Base-by-base conservation (phyloP, 2,113 vertebrate genomes). In the Carettochelys insculpta region DNA sequence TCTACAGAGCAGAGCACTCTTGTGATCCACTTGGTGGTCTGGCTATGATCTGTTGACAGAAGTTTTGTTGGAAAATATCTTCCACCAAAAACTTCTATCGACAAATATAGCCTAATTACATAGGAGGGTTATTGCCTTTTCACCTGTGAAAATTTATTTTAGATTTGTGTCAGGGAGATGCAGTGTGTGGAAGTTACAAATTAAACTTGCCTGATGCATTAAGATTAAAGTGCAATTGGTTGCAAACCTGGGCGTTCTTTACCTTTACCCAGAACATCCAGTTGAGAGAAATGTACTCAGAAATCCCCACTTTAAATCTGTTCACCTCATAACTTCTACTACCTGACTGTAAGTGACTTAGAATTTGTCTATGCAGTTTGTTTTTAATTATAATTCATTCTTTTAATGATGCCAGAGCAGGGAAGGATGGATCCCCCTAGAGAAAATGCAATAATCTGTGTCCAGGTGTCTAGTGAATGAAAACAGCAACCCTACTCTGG, bases 131-230 rank as follows among this genome's bases (percentile, higher is more conserved):
- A 22, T 61, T 78, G 81, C 89, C 77, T 88, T 92, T 88, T n/a
- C 92, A 73, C 76, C 53, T 1, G 86, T 81, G 41, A 11, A 53
- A 91, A 56, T 91, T 93, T 65, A 11, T 43, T 48, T 86, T 90
- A 31, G 88, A 73, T 82, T 90, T 87, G 81, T 90, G n/a, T 92
- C 93, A 78, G 31, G 87, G 16, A 82, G 86, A 84, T 75, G 1
- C 17, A 29, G 53, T 20, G n/a, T 1, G 82, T 68, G 86, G 80
- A 88, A 82, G 73, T 79, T 34, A 4, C 47, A 82, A 54, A 86
- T 87, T 80, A 47, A 85, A 68, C 86, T 24, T 8, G 9, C 81
- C 53, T 56, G 10, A 6, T 31, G 61, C 27, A 50, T 85, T 45
- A 43, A 41, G 79, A 83, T 45, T 51, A 65, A 53, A 20, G 47